A percentile compares a stretch with the other conserved stretches of the same genome.
These are phyloP conservation scores for Holotrichia oblita DNA, from an alignment of 1,140 invertebrate species.

Conservation along the genomic window DNA sequence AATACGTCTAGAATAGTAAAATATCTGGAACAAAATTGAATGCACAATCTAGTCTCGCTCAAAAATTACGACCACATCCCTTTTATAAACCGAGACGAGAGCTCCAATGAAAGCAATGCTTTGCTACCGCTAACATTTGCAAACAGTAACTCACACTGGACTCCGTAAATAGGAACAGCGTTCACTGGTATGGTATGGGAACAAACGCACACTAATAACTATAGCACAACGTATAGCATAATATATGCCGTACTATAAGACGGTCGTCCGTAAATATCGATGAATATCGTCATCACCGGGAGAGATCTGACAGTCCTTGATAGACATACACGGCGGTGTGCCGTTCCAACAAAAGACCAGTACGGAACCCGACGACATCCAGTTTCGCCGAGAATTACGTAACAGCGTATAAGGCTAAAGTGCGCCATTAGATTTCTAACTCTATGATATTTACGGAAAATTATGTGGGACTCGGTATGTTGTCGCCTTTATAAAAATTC, in stretches of 20 bases:
- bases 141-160: conserved; percentile 14
- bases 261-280: conserved; percentile 40
- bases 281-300: conserved; percentile 38
- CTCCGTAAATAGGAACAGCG: conserved; percentile 19
- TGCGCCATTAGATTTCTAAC: conserved; percentile 42
- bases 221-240: not conserved
- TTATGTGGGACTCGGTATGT: conserved; percentile 40
- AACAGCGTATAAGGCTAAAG: conserved; percentile 40
- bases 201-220: conserved; percentile 31
- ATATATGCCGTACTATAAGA: not conserved
- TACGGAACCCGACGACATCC: conserved; percentile 30
- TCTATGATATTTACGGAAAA: conserved; percentile 40
- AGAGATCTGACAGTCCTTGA: conserved; percentile 42
- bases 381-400: conserved; percentile 38
- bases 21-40: not conserved
- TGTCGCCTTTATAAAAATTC: conserved; percentile 27
- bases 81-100: not conserved
- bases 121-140: conserved; percentile 16
- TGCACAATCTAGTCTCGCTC: not conserved
- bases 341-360: conserved; percentile 41
- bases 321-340: conserved; percentile 44
- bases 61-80: conserved; percentile 8
- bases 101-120: not conserved
- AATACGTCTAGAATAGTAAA: too few relatives aligned
- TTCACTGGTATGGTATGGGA: not conserved